A percentile compares a stretch with the other conserved stretches of the same genome.
phyloP scores from a whole-genome alignment of 1,140 invertebrate genomes.

The Cydia splendana region DNA sequence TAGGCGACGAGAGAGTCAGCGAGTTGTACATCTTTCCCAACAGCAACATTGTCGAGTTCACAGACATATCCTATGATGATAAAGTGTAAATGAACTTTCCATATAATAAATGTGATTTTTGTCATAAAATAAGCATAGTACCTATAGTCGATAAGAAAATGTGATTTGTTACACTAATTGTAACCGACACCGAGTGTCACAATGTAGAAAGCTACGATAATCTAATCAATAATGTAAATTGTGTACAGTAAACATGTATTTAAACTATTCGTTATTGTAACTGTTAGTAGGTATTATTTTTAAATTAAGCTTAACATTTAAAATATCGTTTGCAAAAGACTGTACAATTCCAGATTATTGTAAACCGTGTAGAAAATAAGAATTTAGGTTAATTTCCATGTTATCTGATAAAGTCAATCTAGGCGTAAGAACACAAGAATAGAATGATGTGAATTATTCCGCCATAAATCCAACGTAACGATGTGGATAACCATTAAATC shows the following conservation, averaged over 20 bases:
- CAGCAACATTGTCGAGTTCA: conserved; percentile 73
- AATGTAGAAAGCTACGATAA: not conserved
- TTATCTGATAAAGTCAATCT: conserved; percentile 16
- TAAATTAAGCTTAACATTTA: not conserved
- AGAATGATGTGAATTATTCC: not conserved
- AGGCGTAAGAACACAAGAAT: conserved; percentile 3
- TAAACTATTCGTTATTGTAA: not conserved
- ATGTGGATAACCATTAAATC: conserved; percentile 23
- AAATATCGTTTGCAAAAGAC: conserved; percentile 24
- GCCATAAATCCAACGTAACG: conserved; percentile 3
- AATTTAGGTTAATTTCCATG: not conserved
- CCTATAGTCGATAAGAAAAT: conserved; percentile 15
- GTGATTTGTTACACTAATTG: conserved; percentile 34
- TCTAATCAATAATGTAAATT: conserved; percentile 11
- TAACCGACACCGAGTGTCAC: conserved; percentile 25
- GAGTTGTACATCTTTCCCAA: conserved; percentile 75
- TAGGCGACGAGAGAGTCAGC: conserved; percentile 67
- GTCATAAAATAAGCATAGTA: conserved; percentile 32
- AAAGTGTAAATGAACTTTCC: conserved; percentile 58
- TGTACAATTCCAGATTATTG: conserved; percentile 26
- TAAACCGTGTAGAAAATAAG: conserved; percentile 5
- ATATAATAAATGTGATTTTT: conserved; percentile 38
- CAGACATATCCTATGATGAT: conserved; percentile 68
- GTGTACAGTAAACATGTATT: not conserved
- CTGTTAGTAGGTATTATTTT: not conserved